These are phyloP conservation scores for Herpetotheres cachinnans DNA, from an alignment of 2,113 vertebrate species.

Conservation along the genomic window DNA sequence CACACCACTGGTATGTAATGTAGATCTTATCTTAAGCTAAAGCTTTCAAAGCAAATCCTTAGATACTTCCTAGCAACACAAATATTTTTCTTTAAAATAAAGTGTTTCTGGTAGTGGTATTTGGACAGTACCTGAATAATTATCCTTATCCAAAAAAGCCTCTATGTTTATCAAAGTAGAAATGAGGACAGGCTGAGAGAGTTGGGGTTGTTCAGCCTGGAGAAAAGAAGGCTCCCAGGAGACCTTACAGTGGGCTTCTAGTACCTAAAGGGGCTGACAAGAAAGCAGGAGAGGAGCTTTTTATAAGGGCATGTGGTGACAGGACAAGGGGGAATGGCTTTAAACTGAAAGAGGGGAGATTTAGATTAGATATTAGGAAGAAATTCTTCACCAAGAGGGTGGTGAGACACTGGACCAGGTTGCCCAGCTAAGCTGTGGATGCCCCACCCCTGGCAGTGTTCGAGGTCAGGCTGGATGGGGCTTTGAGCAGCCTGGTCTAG, in stretches of 20 bases:
- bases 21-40: neutral
- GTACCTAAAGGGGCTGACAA: neutral
- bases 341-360: neutral
- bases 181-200: neutral
- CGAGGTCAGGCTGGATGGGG: neutral
- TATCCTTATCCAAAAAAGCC: neutral
- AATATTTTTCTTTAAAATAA: neutral
- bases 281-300: neutral
- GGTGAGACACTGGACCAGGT: neutral
- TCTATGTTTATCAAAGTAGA: neutral
- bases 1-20: neutral
- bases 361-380: rapidly evolving
- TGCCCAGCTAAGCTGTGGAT: neutral
- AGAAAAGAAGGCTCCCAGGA: neutral
- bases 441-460: neutral
- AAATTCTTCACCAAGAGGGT: neutral
- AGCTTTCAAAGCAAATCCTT: neutral
- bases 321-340: neutral
- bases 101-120: neutral
- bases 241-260: neutral
- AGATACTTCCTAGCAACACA: constrained; percentile 1
- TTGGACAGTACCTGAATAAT: neutral
- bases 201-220: neutral
- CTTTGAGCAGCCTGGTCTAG: neutral
- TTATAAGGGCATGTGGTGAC: neutral